Evolutionary conservation across 1,140 invertebrate genomes (phyloP).

Genomic region (Tetramorium alpestre): DNA sequence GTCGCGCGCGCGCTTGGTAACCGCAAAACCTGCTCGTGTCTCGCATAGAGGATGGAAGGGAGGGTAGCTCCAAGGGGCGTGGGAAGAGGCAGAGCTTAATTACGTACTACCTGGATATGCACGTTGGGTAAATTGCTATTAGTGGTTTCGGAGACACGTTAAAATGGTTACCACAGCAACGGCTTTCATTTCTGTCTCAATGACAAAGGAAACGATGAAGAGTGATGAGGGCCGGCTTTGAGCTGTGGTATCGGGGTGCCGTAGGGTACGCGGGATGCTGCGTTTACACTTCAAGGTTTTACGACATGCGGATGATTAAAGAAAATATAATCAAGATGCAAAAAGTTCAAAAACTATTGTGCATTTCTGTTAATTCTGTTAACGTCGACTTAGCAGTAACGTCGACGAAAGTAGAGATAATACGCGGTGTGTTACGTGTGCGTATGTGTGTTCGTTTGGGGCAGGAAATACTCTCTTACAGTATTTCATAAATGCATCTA

Average conservation of each 20-base stretch:
- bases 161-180: slow-evolving; percentile 62
- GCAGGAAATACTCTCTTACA: no score
- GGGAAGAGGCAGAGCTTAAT: slow-evolving; percentile 65
- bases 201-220: slow-evolving; percentile 59
- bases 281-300: not conserved
- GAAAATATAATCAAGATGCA: not conserved
- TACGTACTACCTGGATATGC: slow-evolving; percentile 68
- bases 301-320: not conserved
- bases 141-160: slow-evolving; percentile 59
- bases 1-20: slow-evolving; percentile 28
- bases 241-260: slow-evolving; percentile 3
- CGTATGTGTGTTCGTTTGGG: not conserved
- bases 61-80: slow-evolving; percentile 43
- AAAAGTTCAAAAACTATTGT: not conserved
- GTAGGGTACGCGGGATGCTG: not conserved
- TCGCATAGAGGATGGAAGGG: slow-evolving; percentile 5
- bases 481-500: no score
- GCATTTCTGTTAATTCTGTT: not conserved
- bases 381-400: not conserved
- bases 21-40: slow-evolving; percentile 65
- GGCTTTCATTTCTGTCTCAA: slow-evolving; percentile 58
- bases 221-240: slow-evolving; percentile 47
- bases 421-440: not conserved
- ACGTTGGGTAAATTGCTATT: slow-evolving; percentile 66
- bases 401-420: no score